These are phyloP conservation scores for Prietella phreatophila DNA, from an alignment of 2,113 vertebrate species.

Conservation along the genomic window DNA sequence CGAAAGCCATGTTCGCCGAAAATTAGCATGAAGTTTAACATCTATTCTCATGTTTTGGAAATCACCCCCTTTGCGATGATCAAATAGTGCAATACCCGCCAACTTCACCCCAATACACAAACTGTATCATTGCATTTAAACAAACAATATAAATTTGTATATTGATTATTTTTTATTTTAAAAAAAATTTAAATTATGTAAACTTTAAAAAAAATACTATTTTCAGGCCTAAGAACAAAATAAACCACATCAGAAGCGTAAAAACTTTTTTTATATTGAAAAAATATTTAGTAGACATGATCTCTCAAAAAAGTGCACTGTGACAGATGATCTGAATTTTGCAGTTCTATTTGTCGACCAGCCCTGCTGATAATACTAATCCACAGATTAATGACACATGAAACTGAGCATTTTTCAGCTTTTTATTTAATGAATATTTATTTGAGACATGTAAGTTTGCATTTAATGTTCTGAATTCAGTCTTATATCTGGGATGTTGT, in stretches of 20 bases:
- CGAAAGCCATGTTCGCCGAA: too few species aligned
- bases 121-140: not conserved
- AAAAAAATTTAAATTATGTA: not conserved
- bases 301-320: not conserved
- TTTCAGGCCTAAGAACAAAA: not conserved
- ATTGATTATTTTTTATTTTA: not conserved
- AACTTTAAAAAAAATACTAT: not conserved
- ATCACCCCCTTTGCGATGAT: too few species aligned
- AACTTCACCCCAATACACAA: too few species aligned
- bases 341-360: not conserved
- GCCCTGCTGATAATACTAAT: not conserved
- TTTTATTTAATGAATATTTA: slow-evolving; percentile 31
- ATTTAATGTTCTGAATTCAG: not conserved
- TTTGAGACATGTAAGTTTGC: not conserved
- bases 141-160: not conserved
- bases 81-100: too few species aligned
- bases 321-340: not conserved
- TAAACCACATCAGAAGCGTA: not conserved
- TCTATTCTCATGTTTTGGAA: too few species aligned
- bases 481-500: not conserved
- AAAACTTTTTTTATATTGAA: not conserved
- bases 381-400: not conserved
- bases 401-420: not conserved
- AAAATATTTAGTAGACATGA: not conserved
- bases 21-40: too few species aligned